A percentile compares a stretch with the other conserved stretches of the same genome.
These are phyloP conservation scores for Caenorhabditis tropicalis DNA, from an alignment of 1,140 invertebrate genomes.

Conservation along the genomic window DNA sequence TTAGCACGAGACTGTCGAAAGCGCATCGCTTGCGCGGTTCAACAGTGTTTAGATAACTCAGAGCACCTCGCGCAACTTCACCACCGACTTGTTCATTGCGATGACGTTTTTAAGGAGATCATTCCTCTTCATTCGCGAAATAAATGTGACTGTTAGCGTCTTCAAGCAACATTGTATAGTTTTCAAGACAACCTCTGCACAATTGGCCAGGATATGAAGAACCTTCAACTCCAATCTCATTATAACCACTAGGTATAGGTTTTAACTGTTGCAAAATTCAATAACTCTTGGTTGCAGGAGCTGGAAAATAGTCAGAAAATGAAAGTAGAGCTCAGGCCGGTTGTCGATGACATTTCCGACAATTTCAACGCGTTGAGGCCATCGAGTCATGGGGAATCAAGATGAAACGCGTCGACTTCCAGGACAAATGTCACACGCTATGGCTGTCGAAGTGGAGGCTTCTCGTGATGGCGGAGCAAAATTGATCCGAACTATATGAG, in stretches of 20 bases:
- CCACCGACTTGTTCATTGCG: conserved; percentile 92
- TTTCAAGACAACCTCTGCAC: conserved; percentile 94
- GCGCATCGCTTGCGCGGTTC: conserved; percentile 92
- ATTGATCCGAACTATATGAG: conserved; percentile 48
- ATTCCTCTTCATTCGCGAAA: too few species aligned
- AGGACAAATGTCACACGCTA: too few species aligned
- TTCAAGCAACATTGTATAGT: conserved; percentile 91
- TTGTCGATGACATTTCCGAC: conserved; percentile 97
- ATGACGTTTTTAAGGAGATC: conserved; percentile 87
- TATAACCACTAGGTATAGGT: conserved; percentile 78
- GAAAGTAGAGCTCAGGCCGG: conserved; percentile 89
- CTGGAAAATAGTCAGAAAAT: conserved; percentile 91
- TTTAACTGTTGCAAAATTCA: background rate
- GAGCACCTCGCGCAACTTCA: conserved; percentile 93
- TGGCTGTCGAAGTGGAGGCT: too few species aligned
- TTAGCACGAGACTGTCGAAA: conserved; percentile 78
- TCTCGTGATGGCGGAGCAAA: too few species aligned
- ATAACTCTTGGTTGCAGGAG: conserved; percentile 85
- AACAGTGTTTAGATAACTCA: conserved; percentile 93
- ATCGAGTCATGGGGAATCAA: too few species aligned
- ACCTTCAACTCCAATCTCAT: conserved; percentile 90
- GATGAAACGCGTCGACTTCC: too few species aligned
- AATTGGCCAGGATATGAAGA: conserved; percentile 95
- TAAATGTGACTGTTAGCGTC: too few species aligned
- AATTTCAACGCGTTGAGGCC: too few species aligned